These are phyloP conservation scores for Ophion slaviceki DNA, from an alignment of 2,888 invertebrate genomes.

Conservation along the genomic window DNA sequence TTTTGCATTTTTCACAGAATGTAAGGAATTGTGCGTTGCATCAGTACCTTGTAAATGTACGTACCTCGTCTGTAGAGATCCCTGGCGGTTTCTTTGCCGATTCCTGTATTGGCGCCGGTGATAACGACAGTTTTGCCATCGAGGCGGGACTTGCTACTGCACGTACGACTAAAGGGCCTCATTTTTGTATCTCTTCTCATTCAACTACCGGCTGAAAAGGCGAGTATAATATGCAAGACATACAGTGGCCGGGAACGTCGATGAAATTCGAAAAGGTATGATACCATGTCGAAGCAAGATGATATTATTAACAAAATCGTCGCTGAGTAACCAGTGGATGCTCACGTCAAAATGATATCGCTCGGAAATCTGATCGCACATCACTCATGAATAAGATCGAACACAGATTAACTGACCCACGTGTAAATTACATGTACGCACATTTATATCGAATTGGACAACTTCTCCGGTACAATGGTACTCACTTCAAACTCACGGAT, in stretches of 20 bases:
- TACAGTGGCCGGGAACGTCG: too few relatives aligned
- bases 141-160: slow-evolving; percentile 83
- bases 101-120: slow-evolving; percentile 83
- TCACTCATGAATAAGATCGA: neutral
- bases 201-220: neutral
- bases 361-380: neutral
- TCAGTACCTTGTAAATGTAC: neutral
- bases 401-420: neutral
- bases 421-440: too few relatives aligned
- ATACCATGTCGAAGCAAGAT: neutral
- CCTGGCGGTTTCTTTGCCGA: slow-evolving; percentile 80
- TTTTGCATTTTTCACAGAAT: neutral
- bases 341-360: neutral
- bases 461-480: neutral
- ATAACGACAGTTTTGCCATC: slow-evolving; percentile 79
- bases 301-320: neutral
- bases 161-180: slow-evolving; percentile 76
- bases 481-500: neutral
- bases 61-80: slow-evolving; percentile 81
- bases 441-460: neutral
- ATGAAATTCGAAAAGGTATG: neutral
- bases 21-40: too few relatives aligned
- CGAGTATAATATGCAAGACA: neutral
- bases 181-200: slow-evolving; percentile 60
- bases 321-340: neutral